phyloP scores from a whole-genome alignment of 2,797 vertebrate genomes.

The Heteromormyrus szaboi region DNA sequence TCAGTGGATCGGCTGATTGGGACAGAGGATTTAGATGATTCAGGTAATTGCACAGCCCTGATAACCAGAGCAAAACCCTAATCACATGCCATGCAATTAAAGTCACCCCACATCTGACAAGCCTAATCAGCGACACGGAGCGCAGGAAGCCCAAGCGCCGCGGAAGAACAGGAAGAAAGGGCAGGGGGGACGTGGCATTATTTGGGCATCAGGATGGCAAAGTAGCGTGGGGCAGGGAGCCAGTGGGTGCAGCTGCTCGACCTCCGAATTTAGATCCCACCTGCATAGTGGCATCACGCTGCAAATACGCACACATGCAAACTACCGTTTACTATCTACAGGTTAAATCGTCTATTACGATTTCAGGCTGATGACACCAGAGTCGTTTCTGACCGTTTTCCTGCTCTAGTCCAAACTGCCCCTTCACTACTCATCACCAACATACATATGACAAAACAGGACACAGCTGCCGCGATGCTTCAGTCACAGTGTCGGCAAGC shows the following conservation, averaged over 20 bases:
- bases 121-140: constrained; percentile 21
- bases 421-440: background rate
- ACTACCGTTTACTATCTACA: too few relatives aligned
- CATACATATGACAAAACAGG: background rate
- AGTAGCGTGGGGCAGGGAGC: constrained; percentile 21
- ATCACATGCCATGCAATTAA: constrained; percentile 37
- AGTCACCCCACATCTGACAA: constrained; percentile 24
- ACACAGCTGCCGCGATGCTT: background rate
- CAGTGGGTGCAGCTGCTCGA: constrained; percentile 28
- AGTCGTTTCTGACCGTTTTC: background rate
- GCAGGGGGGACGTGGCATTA: constrained; percentile 18
- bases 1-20: constrained; percentile 22
- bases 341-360: background rate
- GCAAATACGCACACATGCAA: background rate
- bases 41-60: constrained; percentile 28
- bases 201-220: constrained; percentile 28
- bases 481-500: background rate
- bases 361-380: background rate
- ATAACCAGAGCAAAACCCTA: constrained; percentile 14
- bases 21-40: background rate
- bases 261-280: constrained; percentile 15
- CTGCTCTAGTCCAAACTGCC: background rate
- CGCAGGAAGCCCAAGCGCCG: background rate
- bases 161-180: background rate
- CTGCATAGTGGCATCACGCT: background rate